Percentiles rank a stretch among this genome's conserved stretches.
Conservation (phyloP, 2,888 invertebrate genomes). For the Acleris cristana region DNA sequence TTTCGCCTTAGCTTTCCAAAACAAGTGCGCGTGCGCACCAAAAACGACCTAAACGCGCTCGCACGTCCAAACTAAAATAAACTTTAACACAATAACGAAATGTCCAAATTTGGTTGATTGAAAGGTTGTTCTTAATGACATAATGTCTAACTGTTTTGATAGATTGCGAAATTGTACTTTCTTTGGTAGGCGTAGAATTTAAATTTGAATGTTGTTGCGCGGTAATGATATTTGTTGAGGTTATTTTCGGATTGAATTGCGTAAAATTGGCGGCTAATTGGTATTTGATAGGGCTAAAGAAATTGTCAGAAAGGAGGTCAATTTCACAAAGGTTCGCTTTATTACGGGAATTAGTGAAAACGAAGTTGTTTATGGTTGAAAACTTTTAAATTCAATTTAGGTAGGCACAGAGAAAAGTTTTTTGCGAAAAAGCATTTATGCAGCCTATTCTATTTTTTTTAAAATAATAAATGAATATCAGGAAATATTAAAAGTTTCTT, state of each 20-base stretch:
- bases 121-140: background rate
- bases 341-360: conserved; percentile 31
- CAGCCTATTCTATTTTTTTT: background rate
- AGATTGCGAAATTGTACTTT: conserved; percentile 26
- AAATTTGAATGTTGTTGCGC: conserved; percentile 46
- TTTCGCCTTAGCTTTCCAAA: conserved; percentile 82
- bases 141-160: background rate
- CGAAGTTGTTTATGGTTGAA: background rate
- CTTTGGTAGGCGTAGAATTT: conserved; percentile 42
- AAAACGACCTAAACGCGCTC: conserved; percentile 54
- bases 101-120: conserved; percentile 16
- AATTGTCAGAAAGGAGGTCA: conserved; percentile 41
- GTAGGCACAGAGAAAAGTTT: background rate
- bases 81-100: conserved; percentile 28
- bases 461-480: too few species aligned
- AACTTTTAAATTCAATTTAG: too few species aligned
- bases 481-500: too few species aligned
- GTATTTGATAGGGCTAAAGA: conserved; percentile 58
- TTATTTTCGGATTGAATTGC: conserved; percentile 48
- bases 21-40: conserved; percentile 49
- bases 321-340: conserved; percentile 40
- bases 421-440: background rate
- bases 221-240: conserved; percentile 61
- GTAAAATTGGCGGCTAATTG: conserved; percentile 57
- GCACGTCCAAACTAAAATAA: conserved; percentile 37